A percentile compares a stretch with the other conserved stretches of the same genome.
Conservation (phyloP, 2,113 vertebrate genomes). For the Myocastor coypus region DNA sequence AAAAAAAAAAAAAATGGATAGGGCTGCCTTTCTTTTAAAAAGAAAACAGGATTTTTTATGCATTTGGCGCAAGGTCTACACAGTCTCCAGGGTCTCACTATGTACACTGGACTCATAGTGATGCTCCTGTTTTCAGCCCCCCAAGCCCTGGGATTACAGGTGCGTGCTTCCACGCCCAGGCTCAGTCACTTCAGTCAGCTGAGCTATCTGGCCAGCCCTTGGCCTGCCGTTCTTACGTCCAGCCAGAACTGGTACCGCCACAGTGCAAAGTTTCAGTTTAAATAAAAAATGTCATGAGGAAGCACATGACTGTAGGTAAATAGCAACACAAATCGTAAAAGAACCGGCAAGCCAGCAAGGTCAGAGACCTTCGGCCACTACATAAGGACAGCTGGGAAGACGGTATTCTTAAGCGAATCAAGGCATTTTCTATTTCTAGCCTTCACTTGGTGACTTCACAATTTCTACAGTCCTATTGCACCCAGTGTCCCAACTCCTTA, state of each 20-base stretch:
- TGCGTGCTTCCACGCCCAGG: no score
- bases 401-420: background rate
- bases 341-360: background rate
- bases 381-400: background rate
- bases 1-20: no score
- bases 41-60: background rate
- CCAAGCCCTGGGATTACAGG: no score
- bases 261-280: background rate
- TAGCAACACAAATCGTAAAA: background rate
- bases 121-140: no score
- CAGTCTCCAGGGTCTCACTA: no score
- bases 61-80: no score
- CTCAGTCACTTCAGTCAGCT: no score
- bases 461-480: background rate
- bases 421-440: background rate
- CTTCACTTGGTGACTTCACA: background rate
- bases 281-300: background rate
- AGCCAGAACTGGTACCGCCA: background rate
- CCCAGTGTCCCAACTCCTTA: background rate
- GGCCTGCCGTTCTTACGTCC: background rate
- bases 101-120: no score
- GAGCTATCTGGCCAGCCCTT: background rate
- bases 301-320: conserved; percentile 5
- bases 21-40: no score
- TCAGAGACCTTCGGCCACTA: background rate